Evolutionary conservation across 1,140 invertebrate species (phyloP).

Genomic region (Papilio glaucus): DNA sequence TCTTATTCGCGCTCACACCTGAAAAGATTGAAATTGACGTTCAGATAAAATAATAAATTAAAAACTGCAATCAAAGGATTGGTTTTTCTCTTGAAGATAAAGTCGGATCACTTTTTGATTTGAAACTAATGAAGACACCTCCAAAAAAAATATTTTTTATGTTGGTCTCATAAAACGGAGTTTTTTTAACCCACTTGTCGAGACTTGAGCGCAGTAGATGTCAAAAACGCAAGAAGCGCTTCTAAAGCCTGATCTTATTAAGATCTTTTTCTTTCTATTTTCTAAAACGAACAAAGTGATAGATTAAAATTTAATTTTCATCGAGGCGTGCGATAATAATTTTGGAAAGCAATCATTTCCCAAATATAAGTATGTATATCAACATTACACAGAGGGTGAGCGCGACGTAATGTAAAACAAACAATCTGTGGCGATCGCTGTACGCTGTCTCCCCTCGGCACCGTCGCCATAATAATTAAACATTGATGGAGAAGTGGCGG

Average conservation of each 20-base stretch:
- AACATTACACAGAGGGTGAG: neutral
- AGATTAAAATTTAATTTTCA: neutral
- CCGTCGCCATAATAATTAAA: slow-evolving; percentile 1
- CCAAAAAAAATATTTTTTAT: too few relatives aligned
- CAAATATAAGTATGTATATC: neutral
- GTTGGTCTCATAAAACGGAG: too few relatives aligned
- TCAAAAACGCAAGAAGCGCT: too few relatives aligned
- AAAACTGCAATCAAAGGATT: too few relatives aligned
- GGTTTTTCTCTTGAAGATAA: too few relatives aligned
- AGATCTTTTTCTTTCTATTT: neutral
- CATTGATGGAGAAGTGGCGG: slow-evolving; percentile 5
- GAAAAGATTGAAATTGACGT: slow-evolving; percentile 51
- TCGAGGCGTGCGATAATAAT: neutral
- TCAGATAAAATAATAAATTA: neutral
- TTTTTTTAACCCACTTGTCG: too few relatives aligned
- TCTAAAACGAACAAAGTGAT: neutral
- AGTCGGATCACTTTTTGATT: too few relatives aligned
- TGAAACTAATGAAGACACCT: too few relatives aligned
- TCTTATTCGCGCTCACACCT: slow-evolving; percentile 77
- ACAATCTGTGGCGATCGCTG: slow-evolving; percentile 2
- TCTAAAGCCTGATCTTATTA: too few relatives aligned
- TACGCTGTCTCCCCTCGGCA: slow-evolving; percentile 4
- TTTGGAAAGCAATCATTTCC: slow-evolving; percentile 1
- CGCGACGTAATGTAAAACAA: slow-evolving; percentile 12
- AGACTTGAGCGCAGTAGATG: too few relatives aligned